Conservation (phyloP, 37 sponge, comb jelly and placozoan genomes). For the Trichoplax adhaerens region DNA sequence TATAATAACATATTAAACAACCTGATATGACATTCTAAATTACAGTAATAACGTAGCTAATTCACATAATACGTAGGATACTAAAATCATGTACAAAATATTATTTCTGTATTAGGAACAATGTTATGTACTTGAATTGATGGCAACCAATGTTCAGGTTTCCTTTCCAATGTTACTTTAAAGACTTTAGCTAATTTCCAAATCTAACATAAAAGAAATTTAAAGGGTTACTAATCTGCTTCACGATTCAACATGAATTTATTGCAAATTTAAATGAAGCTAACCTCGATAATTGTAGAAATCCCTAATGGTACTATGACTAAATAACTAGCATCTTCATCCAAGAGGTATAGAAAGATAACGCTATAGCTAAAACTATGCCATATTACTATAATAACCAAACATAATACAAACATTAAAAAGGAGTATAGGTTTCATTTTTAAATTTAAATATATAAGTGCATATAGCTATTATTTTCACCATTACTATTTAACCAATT, state of each 20-base stretch:
- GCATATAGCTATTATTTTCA: not conserved
- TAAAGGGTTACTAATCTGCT: too few species aligned
- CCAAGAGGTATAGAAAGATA: constrained; percentile 76
- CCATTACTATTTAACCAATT: not conserved
- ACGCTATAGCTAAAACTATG: constrained; percentile 61
- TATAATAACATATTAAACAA: too few species aligned
- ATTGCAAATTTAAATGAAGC: not conserved
- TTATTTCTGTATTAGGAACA: too few species aligned
- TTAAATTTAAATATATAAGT: not conserved
- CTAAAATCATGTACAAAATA: too few species aligned
- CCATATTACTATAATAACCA: constrained; percentile 40
- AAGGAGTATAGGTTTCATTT: not conserved
- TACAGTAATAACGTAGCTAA: too few species aligned
- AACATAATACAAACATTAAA: not conserved
- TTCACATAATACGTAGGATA: too few species aligned
- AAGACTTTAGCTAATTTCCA: constrained; percentile 60
- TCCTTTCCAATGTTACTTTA: constrained; percentile 27
- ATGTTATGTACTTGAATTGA: constrained; percentile 15
- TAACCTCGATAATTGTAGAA: constrained; percentile 62
- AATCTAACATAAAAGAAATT: constrained; percentile 5
- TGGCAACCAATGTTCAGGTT: constrained; percentile 10
- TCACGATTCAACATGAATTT: too few species aligned
- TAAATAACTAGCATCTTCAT: constrained; percentile 67
- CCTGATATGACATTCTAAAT: too few species aligned
- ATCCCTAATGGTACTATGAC: constrained; percentile 64